A percentile compares a stretch with the other conserved stretches of the same genome.
phyloP scores from a whole-genome alignment of 2,797 vertebrate genomes.

The Chaunax sp. region DNA sequence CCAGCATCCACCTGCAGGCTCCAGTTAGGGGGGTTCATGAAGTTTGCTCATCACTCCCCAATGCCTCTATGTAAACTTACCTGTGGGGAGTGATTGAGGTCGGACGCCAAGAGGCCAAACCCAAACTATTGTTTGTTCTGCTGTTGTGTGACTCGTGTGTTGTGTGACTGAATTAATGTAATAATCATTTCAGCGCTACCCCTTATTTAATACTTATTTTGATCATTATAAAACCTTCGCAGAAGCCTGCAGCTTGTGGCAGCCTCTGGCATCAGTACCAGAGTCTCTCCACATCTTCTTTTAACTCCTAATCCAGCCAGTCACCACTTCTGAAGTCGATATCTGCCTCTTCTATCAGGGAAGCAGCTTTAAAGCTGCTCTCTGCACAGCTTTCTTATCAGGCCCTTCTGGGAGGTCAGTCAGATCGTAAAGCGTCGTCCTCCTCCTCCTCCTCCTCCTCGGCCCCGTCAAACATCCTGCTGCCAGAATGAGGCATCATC shows the following conservation, averaged over 20 bases:
- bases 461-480: too few relatives aligned
- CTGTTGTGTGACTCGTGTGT: too few relatives aligned
- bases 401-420: conserved; percentile 54
- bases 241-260: conserved; percentile 34
- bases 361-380: conserved; percentile 57
- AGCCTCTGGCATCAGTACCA: conserved; percentile 24
- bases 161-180: too few relatives aligned
- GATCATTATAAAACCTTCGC: not conserved
- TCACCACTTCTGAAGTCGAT: conserved; percentile 64
- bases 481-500: conserved; percentile 26
- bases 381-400: conserved; percentile 46
- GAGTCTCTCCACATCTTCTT: conserved; percentile 48
- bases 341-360: conserved; percentile 63
- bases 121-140: too few relatives aligned
- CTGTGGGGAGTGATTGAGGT: too few relatives aligned
- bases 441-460: too few relatives aligned
- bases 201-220: not conserved
- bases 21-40: too few relatives aligned
- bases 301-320: conserved; percentile 61
- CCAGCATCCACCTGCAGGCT: too few relatives aligned
- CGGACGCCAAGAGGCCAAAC: too few relatives aligned
- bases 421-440: conserved; percentile 47
- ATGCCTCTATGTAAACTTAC: too few relatives aligned
- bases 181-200: not conserved
- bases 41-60: too few relatives aligned